Evolutionary conservation across 2,888 invertebrate species (phyloP).

Genomic region (Dicroscelio sp.): DNA sequence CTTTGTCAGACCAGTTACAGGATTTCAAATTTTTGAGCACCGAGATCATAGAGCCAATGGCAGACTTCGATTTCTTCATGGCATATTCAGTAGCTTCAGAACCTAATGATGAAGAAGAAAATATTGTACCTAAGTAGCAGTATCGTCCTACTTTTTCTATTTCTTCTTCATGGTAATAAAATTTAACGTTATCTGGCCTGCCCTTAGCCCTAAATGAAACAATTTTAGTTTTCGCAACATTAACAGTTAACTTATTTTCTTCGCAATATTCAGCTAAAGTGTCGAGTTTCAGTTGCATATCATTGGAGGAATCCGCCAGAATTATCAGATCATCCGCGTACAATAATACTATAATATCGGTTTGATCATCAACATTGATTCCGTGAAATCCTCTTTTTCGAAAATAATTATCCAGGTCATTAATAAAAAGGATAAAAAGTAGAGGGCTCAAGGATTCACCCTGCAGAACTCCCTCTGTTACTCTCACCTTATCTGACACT

Average conservation of each 20-base stretch:
- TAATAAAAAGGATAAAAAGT: conserved; percentile 18
- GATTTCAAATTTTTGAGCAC: background rate
- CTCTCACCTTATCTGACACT: conserved; percentile 5
- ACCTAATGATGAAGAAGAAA: background rate
- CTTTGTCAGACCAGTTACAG: background rate
- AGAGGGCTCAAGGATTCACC: conserved; percentile 40
- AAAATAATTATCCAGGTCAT: no score
- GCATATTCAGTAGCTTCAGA: background rate
- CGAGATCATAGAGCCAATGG: background rate
- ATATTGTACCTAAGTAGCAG: background rate
- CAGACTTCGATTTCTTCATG: background rate
- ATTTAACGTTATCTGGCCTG: background rate
- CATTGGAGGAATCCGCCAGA: background rate
- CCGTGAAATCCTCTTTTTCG: no score
- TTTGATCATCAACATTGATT: background rate
- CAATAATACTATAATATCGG: background rate
- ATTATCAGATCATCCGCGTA: background rate
- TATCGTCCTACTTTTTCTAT: background rate
- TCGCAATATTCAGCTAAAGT: background rate
- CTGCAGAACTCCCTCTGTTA: conserved; percentile 47
- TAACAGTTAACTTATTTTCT: background rate
- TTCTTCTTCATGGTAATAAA: background rate
- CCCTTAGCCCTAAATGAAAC: background rate
- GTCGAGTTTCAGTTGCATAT: background rate
- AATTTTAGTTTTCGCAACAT: background rate